Base-by-base conservation (phyloP, 2,888 invertebrate species). In the Lepidonotus clava region DNA sequence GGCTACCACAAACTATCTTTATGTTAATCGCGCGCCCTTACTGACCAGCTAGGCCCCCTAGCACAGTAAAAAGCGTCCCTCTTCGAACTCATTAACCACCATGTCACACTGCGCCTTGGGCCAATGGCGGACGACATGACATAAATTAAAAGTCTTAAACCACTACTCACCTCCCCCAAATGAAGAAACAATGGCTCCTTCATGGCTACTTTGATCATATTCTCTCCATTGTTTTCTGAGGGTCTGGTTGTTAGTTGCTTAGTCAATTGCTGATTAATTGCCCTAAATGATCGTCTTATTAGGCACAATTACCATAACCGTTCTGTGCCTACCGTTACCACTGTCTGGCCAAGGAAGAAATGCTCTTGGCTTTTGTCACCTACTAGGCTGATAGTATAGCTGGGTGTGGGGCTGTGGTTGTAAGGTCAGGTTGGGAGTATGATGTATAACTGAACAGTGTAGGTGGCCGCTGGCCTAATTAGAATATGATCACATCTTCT, bases 71-170 rank as follows among this genome's bases (percentile, higher is more conserved):
- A 61, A n/a, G 61, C 28, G 28, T 28, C 4, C 61, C 28, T 28
- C 61, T 61, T 61, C 24, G 28, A 24, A 18, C 71, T 71, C 71
- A 71, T 71, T 71, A 71, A 71, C 71, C n/a, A 38, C 38, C 71
- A 71, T 38, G 71, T 71, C 71, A 71, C 71, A 71, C 6, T 34
- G 38, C 71, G 71, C 71, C 71, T 1, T 34, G 21, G 38, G 66
- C 66, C 6, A 6, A 32, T 5, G 71, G 71, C 14, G 38, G 14
- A 5, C 34, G 71, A 21, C 36, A 18, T 11, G 36, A 71, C 71
- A 71, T 67, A 34, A 28, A 67, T 32, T 34, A n/a, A 56, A n/a
- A 56, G 8, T 11, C n/a, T n/a, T n/a, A n/a, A n/a, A n/a, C 14
- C 21, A 11, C 56, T 8, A n/a, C 36, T 14, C 36, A 21, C 21